phyloP scores from a whole-genome alignment of 2,113 vertebrate species.

The Rhinolophus ferrumequinum region DNA sequence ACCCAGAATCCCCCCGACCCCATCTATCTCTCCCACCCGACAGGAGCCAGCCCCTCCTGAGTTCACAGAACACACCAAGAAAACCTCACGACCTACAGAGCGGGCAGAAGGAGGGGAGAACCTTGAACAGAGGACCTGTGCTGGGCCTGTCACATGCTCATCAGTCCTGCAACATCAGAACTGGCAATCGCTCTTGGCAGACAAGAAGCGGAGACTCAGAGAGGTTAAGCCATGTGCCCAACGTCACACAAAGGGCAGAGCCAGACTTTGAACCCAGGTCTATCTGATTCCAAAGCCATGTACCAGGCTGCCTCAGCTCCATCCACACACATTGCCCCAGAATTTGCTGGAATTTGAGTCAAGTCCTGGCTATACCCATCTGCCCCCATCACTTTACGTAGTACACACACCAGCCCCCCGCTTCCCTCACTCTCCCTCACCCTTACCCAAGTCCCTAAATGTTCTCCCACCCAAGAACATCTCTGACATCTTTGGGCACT shows the following conservation, averaged over 20 bases:
- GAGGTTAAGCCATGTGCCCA: background rate
- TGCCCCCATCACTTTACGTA: background rate
- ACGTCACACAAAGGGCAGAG: background rate
- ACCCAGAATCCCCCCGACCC: background rate
- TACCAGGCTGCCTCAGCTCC: background rate
- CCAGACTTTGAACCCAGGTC: background rate
- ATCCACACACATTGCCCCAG: background rate
- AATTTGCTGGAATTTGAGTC: background rate
- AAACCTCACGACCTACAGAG: background rate
- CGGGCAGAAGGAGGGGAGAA: background rate
- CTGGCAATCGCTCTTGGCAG: background rate
- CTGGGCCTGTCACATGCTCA: background rate
- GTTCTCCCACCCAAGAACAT: background rate
- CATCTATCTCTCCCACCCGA: no score
- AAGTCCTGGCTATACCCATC: background rate
- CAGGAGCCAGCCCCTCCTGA: background rate
- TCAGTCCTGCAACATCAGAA: background rate
- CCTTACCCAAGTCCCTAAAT: background rate
- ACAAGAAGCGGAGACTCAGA: background rate
- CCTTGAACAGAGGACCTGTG: background rate
- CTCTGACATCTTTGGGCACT: background rate
- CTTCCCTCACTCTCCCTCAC: background rate
- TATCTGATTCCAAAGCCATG: background rate
- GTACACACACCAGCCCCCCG: background rate
- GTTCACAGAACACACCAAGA: background rate